Base-by-base conservation (phyloP, 2,888 invertebrate species). In the Brachyptera putata region DNA sequence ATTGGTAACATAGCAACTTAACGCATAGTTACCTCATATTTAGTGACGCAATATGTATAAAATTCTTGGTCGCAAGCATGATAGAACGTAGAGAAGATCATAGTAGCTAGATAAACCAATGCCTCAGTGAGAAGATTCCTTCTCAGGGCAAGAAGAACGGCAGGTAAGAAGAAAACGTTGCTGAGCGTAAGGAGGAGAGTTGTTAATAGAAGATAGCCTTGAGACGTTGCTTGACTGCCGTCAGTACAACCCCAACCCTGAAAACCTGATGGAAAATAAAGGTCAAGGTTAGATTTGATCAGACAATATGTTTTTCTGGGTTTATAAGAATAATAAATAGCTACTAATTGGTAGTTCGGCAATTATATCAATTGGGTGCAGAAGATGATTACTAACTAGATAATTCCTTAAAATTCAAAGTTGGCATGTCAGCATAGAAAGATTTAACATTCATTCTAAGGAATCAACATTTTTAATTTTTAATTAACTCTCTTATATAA, bases 131-230 rank as follows among this genome's bases (percentile, higher is more conserved):
- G 80, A 65, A 77, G 75, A 56, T 73, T 70, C 43, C 80, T 71
- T 67, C 75, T 76, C 13, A 76, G 61, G 18, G 82, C 79, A 57
- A 83, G 68, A 46, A 75, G 69, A 63, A 83, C 76, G 41, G 80
- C 79, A 39, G 83, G 83, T 53, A 81, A 68, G 66, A 83, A 83
- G 69, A 80, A 78, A 53, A 80, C 69, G 70, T 84, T 84, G 68
- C 82, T 83, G 58, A 81, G 69, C 7, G 80, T 80, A 21, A 83
- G 73, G 48, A 81, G 50, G 0, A 92, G 76, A 0, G 89, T 78
- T 7, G 87, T 84, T 7, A 84, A 67, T 11, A 91, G 75, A 70
- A 92, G 84, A 68, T 84, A 80, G 43, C 77, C 68, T 60, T 76
- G 71, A 22, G 77, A 71, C 58, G 73, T 71, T 13, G 79, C 81